These are phyloP conservation scores for Tanypteryx hageni DNA, from an alignment of 2,888 invertebrate genomes.

Conservation along the genomic window DNA sequence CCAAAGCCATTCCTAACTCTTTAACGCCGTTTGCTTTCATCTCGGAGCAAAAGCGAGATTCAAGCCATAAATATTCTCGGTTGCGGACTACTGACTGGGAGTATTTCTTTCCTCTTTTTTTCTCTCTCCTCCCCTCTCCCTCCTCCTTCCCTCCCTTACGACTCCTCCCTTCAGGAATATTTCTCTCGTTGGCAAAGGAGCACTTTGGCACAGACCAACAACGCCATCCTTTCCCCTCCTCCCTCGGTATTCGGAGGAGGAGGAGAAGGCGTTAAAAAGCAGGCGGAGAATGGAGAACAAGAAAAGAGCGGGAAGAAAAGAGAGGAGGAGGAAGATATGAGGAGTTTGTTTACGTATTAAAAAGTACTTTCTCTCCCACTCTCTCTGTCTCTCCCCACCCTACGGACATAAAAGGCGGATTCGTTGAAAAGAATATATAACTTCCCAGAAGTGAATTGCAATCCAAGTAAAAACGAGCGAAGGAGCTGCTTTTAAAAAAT, in stretches of 20 bases:
- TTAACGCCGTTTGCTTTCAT: slow-evolving; percentile 10
- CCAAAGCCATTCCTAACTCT: background rate
- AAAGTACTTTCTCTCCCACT: background rate
- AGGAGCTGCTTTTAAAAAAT: background rate
- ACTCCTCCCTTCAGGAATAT: too few species aligned
- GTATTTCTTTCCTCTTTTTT: background rate
- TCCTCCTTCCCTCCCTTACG: too few species aligned
- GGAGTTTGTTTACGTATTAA: slow-evolving; percentile 2
- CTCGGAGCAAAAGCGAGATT: slow-evolving; percentile 1
- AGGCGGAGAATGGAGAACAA: background rate
- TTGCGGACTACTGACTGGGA: background rate
- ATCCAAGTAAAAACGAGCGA: background rate
- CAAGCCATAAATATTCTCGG: background rate
- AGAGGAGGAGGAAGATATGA: background rate
- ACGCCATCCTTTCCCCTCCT: background rate
- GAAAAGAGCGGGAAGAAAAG: background rate
- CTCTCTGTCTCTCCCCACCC: too few species aligned
- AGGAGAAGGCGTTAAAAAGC: too few species aligned
- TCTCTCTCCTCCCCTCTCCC: background rate
- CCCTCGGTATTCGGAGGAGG: background rate
- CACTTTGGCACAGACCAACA: background rate
- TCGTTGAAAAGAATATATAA: too few species aligned
- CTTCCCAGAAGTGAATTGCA: too few species aligned
- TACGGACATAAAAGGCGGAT: too few species aligned
- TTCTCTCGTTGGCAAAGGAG: background rate